A percentile compares a stretch with the other conserved stretches of the same genome.
phyloP scores from a whole-genome alignment of 2,888 invertebrate genomes.

The Escarpia spicata region DNA sequence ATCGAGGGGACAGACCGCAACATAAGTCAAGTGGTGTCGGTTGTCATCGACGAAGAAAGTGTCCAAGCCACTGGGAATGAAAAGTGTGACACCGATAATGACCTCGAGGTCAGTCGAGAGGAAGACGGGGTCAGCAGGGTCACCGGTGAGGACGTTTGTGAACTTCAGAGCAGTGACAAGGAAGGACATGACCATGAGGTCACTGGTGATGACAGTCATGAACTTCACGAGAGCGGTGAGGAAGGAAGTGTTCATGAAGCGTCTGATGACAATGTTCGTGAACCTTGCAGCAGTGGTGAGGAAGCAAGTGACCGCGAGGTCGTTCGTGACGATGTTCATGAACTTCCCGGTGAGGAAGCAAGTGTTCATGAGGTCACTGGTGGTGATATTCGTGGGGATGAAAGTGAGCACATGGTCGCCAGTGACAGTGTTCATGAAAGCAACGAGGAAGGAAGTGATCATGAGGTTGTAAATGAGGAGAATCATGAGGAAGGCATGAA shows the following conservation, averaged over 20 bases:
- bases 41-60: neutral
- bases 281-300: neutral
- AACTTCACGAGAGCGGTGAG: too few relatives aligned
- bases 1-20: neutral
- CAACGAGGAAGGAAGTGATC: neutral
- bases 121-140: neutral
- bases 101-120: neutral
- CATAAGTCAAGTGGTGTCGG: neutral
- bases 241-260: neutral
- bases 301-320: neutral
- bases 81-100: neutral
- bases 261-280: neutral
- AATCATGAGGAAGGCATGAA: neutral
- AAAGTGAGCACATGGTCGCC: too few relatives aligned
- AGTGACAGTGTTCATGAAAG: neutral
- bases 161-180: neutral
- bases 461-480: neutral
- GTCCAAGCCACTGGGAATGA: neutral
- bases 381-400: neutral
- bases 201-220: neutral
- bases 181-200: neutral
- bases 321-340: neutral
- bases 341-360: neutral
- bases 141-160: neutral
- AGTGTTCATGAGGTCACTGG: neutral